phyloP scores from a whole-genome alignment of 2,888 invertebrate species.

The Pterostichus madidus region DNA sequence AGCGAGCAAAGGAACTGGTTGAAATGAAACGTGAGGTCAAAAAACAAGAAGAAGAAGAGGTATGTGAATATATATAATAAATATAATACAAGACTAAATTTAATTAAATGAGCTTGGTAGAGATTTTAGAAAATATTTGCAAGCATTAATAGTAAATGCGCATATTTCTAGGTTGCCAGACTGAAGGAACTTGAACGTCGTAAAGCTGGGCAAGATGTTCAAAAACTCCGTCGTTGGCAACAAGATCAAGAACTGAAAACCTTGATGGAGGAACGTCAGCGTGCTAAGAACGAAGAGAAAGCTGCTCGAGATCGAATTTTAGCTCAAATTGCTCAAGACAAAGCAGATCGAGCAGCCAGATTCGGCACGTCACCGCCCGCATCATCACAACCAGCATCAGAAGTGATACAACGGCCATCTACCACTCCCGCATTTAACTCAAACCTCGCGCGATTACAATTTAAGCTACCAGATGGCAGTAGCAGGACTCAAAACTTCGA shows the following conservation, averaged over 20 bases:
- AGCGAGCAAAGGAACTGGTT: slow-evolving; percentile 83
- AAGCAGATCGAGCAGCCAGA: slow-evolving; percentile 83
- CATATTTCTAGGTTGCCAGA: slow-evolving; percentile 48
- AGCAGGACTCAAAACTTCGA: slow-evolving; percentile 87
- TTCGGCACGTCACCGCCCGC: slow-evolving; percentile 73
- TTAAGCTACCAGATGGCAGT: slow-evolving; percentile 90
- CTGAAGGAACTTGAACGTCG: slow-evolving; percentile 85
- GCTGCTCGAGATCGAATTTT: slow-evolving; percentile 87
- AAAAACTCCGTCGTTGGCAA: slow-evolving; percentile 85
- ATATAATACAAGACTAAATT: too few relatives aligned
- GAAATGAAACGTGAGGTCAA: slow-evolving; percentile 84
- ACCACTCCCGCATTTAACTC: slow-evolving; percentile 69
- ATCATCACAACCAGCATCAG: neutral
- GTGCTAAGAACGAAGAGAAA: slow-evolving; percentile 87
- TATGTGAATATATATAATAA: slow-evolving; percentile 70
- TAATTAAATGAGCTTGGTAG: too few relatives aligned
- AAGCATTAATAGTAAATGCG: too few relatives aligned
- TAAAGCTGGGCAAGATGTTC: slow-evolving; percentile 85
- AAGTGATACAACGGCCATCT: slow-evolving; percentile 64
- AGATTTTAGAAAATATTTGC: too few relatives aligned
- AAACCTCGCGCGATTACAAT: slow-evolving; percentile 87
- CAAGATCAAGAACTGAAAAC: slow-evolving; percentile 88
- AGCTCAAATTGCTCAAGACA: slow-evolving; percentile 92
- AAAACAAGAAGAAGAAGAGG: slow-evolving; percentile 84
- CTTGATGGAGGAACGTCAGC: slow-evolving; percentile 85